Evolutionary conservation across 2,797 vertebrate species (phyloP).

Genomic region (Rhynchonycteris naso): DNA sequence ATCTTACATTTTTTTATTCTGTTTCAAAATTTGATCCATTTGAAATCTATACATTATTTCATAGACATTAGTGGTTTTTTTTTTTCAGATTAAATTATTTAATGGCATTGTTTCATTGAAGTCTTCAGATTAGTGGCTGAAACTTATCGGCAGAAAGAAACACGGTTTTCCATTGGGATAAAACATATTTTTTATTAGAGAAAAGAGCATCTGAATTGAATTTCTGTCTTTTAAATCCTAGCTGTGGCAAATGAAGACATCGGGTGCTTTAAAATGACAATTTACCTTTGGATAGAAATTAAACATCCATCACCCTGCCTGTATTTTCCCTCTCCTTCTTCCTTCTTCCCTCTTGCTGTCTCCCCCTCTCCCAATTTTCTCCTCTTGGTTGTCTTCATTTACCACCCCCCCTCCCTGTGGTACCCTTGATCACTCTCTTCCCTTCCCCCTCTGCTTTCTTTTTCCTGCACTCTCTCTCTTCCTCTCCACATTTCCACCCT

Average conservation of each 20-base stretch:
- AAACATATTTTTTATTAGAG: slow-evolving; percentile 83
- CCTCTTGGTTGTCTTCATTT: background rate
- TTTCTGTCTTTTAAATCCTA: slow-evolving; percentile 79
- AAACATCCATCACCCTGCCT: background rate
- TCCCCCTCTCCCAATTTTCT: background rate
- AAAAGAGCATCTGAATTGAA: slow-evolving; percentile 72
- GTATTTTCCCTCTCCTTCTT: background rate
- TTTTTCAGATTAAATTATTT: slow-evolving; percentile 86
- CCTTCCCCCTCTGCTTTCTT: no score
- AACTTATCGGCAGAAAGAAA: slow-evolving; percentile 85
- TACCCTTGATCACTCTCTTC: background rate
- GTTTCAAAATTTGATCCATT: slow-evolving; percentile 83
- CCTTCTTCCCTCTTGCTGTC: background rate
- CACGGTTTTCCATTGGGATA: slow-evolving; percentile 77
- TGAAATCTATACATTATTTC: slow-evolving; percentile 86
- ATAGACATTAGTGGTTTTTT: slow-evolving; percentile 80
- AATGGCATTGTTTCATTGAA: slow-evolving; percentile 86
- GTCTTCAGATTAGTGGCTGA: slow-evolving; percentile 84
- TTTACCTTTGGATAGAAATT: slow-evolving; percentile 51
- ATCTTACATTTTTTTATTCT: slow-evolving; percentile 71
- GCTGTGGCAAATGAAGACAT: slow-evolving; percentile 75
- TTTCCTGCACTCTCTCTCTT: no score
- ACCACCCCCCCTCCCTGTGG: no score
- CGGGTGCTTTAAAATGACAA: slow-evolving; percentile 74
- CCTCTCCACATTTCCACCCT: no score